Evolutionary conservation across 2,888 invertebrate genomes (phyloP).

Genomic region (Strigamia maritima): DNA sequence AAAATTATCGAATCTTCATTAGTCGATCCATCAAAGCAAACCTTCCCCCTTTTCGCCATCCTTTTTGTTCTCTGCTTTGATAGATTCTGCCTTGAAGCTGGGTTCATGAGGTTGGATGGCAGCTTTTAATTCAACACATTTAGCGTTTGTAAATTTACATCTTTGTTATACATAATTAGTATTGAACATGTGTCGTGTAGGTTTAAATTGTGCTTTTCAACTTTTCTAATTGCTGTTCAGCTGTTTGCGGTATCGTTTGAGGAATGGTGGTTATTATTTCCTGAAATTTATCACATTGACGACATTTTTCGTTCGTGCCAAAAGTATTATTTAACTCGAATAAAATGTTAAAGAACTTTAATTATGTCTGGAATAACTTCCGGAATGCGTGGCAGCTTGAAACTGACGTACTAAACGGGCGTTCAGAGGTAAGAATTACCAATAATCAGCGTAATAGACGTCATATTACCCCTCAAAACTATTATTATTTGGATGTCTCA

Average conservation of each 20-base stretch:
- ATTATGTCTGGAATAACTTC: too few species aligned
- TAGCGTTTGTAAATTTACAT: neutral
- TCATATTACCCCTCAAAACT: too few species aligned
- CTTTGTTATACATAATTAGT: neutral
- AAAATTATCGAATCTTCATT: conserved; percentile 30
- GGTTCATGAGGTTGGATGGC: neutral
- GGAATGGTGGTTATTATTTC: neutral
- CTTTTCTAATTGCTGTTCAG: conserved; percentile 18
- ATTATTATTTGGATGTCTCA: neutral
- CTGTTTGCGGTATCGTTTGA: neutral
- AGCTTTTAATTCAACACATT: neutral
- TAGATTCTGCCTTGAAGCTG: neutral
- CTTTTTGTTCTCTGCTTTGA: neutral
- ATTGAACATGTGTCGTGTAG: conserved; percentile 7
- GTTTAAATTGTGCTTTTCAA: neutral
- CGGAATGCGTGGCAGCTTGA: too few species aligned
- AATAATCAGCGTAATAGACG: too few species aligned
- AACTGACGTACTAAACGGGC: too few species aligned
- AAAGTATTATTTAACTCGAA: too few species aligned
- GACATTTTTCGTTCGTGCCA: neutral
- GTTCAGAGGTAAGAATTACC: too few species aligned
- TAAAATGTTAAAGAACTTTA: too few species aligned
- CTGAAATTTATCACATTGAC: neutral
- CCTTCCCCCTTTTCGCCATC: neutral
- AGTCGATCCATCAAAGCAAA: conserved; percentile 24